Evolutionary conservation across 2,113 vertebrate species (phyloP), one percentile per base, ranked within the genome.

Genomic region (Urocynchramus pylzowi): DNA sequence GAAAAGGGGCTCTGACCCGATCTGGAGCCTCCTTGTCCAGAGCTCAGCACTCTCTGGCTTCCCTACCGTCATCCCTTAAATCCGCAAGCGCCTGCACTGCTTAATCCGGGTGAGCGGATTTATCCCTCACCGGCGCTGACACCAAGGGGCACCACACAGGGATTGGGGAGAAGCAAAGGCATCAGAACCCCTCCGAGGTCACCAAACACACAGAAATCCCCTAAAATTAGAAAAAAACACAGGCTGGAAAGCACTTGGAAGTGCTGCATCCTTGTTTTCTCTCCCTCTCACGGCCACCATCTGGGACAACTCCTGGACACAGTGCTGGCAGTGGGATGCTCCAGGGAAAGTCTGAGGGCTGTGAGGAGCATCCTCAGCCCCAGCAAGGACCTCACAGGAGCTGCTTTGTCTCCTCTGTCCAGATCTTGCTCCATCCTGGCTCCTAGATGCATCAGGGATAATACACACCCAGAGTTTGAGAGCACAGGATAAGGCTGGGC

Each of bases 21-120:
- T 63, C 61, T 11, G 10, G 37, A 78, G 75, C 61, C 61, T 78
- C 31, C 65, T 30, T 26, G 44, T 12, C 67, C 27, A 2, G 41
- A 81, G 69, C 37, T 75, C 89, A 89, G 76, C 57, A 74, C 0
- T 4, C 67, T 76, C 69, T 1, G 0, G 61, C 70, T 89, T 73
- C n/a, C 45, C 70, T 15, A 75, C 73, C 82, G 19, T 92, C 88
- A 96, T 61, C 56, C 79, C 86, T 84, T 95, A 94, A 97, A 94
- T 92, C 95, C 71, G 13, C 33, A 7, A 87, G 75, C 1, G 1
- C 59, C 70, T 26, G 63, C 6, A 5, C 41, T 1, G 4, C 63
- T 90, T 95, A 94, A 95, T 93, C 95, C 15, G 2, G 19, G 63
- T 9, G 7, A 94, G 83, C 6, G 6, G 95, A 93, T 95, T 97